Evolutionary conservation across 2,113 vertebrate species (phyloP).

Genomic region (Peromyscus maniculatus): DNA sequence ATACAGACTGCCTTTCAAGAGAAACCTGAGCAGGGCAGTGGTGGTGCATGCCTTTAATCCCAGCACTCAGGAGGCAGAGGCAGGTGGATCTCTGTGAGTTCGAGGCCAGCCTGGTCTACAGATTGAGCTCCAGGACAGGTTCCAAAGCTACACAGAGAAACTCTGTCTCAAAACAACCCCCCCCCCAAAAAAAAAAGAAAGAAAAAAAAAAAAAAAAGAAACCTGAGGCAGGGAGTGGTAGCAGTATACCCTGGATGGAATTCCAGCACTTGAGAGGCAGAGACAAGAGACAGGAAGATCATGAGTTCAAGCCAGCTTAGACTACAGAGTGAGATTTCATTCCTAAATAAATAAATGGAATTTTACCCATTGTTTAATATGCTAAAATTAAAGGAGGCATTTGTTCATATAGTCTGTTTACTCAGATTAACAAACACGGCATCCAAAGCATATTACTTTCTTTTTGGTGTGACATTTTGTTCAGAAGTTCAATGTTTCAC

Average conservation of each 20-base stretch:
- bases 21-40: not conserved
- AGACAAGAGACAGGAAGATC: not conserved
- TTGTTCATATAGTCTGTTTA: rapidly evolving
- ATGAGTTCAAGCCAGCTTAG: not conserved
- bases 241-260: not conserved
- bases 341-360: not conserved
- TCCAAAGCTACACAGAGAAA: too few species aligned
- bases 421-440: not conserved
- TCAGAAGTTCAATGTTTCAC: slow-evolving; percentile 12
- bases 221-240: rapidly evolving
- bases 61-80: too few species aligned
- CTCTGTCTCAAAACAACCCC: too few species aligned
- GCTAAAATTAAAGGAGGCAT: not conserved
- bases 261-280: not conserved
- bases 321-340: not conserved
- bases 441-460: not conserved
- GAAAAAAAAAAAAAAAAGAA: too few species aligned
- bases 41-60: too few species aligned
- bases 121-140: too few species aligned
- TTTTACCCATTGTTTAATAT: not conserved
- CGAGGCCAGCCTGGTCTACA: too few species aligned
- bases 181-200: too few species aligned
- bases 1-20: not conserved
- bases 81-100: too few species aligned
- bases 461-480: not conserved